Base-by-base conservation (phyloP, 2,888 invertebrate genomes). In the Prenolepis imparis region DNA sequence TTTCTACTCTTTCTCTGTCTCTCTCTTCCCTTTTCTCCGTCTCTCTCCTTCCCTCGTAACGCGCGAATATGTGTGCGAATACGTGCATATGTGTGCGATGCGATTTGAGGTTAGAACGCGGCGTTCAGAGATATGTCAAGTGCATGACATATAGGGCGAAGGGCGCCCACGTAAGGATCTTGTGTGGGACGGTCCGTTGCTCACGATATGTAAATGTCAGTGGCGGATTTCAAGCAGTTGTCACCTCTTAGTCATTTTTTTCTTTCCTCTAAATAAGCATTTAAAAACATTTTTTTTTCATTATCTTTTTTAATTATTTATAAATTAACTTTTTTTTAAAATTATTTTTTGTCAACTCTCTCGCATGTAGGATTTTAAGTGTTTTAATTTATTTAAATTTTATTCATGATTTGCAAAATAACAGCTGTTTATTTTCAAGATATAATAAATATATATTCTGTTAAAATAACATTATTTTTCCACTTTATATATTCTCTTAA, bases 91-190 rank as follows among this genome's bases (percentile, higher is more conserved):
- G 28, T 28, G 28, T n/a, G 41, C 21, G 75, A 66, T 11, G 24
- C 41, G 11, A 21, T 80, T 80, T 80, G 78, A 72, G 78, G 78
- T 80, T 80, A 80, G 78, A 59, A 59, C 44, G 78, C 72, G 44
- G n/a, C n/a, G n/a, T n/a, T 52, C 18, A 12, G 36, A 41, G 52
- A 4, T n/a, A n/a, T 59, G 59, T 32, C 59, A 59, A 12, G 41
- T 44, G 52, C 28, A 28, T 6, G 3, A 6, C 15, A 32, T 44
- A n/a, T n/a, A 24, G 57, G 72, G 3, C 57, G 36, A 75, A 75
- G 64, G 64, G 48, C 24, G 24, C n/a, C 67, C 39, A 48, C 1
- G n/a, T 12, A 67, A 39, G 44, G 21, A 77, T 36, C 36, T 36
- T 36, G 36, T 36, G 36, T 32, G 11, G 24, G 24, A 24, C 6